Percentiles rank a stretch among this genome's conserved stretches.
These are phyloP conservation scores for Heliconius congener DNA, from an alignment of 1,140 invertebrate species.

Conservation along the genomic window DNA sequence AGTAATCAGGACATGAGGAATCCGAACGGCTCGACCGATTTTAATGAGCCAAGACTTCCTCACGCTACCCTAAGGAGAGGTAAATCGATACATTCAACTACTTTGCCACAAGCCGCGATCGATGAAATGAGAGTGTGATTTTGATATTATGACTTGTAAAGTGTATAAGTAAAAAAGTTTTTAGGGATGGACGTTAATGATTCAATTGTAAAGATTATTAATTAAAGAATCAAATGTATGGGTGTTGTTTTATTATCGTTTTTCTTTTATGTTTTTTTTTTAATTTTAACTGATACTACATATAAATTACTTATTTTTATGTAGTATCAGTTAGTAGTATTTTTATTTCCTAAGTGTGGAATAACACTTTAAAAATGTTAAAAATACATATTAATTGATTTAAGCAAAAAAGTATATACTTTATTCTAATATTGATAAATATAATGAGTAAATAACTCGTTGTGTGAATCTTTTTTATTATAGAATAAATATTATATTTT, in stretches of 20 bases:
- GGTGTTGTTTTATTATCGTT: constrained; percentile 31
- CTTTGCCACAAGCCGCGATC: constrained; percentile 88
- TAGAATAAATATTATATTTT: no score
- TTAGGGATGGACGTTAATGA: constrained; percentile 59
- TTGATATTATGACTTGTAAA: constrained; percentile 32
- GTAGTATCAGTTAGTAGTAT: no score
- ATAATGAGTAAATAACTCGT: no score
- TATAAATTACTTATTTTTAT: no score
- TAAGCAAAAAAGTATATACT: no score
- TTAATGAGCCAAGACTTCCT: constrained; percentile 57
- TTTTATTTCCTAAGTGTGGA: no score
- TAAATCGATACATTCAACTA: constrained; percentile 61
- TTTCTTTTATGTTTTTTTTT: no score
- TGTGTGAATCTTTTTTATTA: no score
- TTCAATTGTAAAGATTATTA: constrained; percentile 66
- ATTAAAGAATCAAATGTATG: constrained; percentile 55
- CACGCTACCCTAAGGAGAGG: constrained; percentile 75
- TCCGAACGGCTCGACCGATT: constrained; percentile 66
- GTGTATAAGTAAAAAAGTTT: constrained; percentile 54
- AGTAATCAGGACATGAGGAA: constrained; percentile 75
- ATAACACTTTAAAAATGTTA: no score
- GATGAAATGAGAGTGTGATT: constrained; percentile 92
- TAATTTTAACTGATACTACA: no score
- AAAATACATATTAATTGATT: no score
- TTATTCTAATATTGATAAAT: no score